These are phyloP conservation scores for Synanceia verrucosa DNA, from an alignment of 2,797 vertebrate species.

Conservation along the genomic window DNA sequence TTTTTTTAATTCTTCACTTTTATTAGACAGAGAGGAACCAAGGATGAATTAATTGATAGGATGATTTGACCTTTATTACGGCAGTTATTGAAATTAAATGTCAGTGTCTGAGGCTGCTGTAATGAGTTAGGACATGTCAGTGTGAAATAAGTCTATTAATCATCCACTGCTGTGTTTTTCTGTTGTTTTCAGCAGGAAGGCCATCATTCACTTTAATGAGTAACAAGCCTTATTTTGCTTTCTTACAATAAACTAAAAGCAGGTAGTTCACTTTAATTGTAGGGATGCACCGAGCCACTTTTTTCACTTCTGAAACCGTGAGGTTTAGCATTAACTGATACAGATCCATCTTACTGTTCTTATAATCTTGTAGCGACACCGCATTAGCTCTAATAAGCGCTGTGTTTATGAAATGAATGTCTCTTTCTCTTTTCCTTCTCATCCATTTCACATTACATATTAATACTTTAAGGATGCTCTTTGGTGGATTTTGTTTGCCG, in stretches of 20 bases:
- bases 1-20: slow-evolving; percentile 3
- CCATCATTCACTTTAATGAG: slow-evolving; percentile 37
- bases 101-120: slow-evolving; percentile 45
- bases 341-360: too few relatives aligned
- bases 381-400: too few relatives aligned
- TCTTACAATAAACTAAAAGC: slow-evolving; percentile 39
- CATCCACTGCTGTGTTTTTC: slow-evolving; percentile 21
- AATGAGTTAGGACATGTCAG: slow-evolving; percentile 59
- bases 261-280: slow-evolving; percentile 35
- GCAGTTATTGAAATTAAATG: slow-evolving; percentile 67
- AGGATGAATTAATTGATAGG: slow-evolving; percentile 52
- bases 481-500: too few relatives aligned
- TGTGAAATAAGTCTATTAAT: slow-evolving; percentile 58
- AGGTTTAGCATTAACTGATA: too few relatives aligned
- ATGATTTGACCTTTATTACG: slow-evolving; percentile 59
- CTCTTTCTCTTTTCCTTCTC: too few relatives aligned
- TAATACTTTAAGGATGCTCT: too few relatives aligned
- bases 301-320: too few relatives aligned
- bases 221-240: slow-evolving; percentile 22
- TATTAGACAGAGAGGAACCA: slow-evolving; percentile 15
- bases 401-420: too few relatives aligned
- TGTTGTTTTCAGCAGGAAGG: slow-evolving; percentile 21
- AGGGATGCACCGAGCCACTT: too few relatives aligned
- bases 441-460: too few relatives aligned
- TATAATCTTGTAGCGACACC: too few relatives aligned